Evolutionary conservation across 2,888 invertebrate genomes (phyloP).

Genomic region (Heliconius cydno): DNA sequence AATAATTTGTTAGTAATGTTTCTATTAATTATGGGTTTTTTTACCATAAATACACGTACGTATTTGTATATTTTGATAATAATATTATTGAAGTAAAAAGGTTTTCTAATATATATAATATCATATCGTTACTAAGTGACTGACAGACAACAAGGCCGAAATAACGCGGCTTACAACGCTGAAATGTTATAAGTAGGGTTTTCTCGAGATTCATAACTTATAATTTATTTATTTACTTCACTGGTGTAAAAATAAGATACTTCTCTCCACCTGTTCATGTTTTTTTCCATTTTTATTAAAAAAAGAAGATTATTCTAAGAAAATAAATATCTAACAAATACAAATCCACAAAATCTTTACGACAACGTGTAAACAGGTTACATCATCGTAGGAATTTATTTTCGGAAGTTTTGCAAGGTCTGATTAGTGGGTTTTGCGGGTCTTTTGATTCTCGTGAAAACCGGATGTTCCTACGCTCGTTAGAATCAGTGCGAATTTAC

Average conservation of each 20-base stretch:
- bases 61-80: too few species aligned
- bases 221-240: neutral
- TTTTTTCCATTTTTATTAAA: neutral
- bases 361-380: constrained; percentile 23
- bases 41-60: too few species aligned
- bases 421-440: constrained; percentile 48
- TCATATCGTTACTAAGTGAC: too few species aligned
- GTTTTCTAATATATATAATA: too few species aligned
- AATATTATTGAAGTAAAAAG: too few species aligned
- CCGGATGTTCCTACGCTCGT: constrained; percentile 41
- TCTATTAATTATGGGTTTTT: neutral
- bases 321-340: neutral
- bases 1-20: neutral
- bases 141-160: neutral
- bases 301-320: neutral
- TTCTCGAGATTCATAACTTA: neutral
- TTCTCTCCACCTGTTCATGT: neutral
- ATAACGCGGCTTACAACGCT: neutral
- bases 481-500: constrained; percentile 36
- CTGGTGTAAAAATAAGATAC: neutral
- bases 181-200: neutral
- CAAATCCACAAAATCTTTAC: constrained; percentile 24
- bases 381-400: constrained; percentile 37
- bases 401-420: constrained; percentile 44
- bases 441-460: constrained; percentile 46